Conservation (phyloP, 2,888 invertebrate species). For the Philaethria dido region DNA sequence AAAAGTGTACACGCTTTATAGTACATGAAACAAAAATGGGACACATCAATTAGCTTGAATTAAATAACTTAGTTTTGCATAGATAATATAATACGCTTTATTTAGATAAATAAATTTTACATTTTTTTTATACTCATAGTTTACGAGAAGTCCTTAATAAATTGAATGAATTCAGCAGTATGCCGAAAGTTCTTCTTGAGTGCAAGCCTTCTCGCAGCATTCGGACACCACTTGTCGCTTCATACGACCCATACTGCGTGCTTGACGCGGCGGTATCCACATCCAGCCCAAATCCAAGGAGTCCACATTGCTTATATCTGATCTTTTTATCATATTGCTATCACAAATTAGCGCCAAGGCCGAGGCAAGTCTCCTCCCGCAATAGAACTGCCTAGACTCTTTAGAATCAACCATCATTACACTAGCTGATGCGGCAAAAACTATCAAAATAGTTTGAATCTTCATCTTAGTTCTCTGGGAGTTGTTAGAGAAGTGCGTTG, state of each 20-base stretch:
- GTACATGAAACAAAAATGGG: too few species aligned
- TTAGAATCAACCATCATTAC: neutral
- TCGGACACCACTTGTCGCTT: constrained; percentile 53
- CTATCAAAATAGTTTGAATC: constrained; percentile 10
- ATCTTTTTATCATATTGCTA: constrained; percentile 39
- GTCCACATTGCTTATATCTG: constrained; percentile 15
- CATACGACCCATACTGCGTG: constrained; percentile 46
- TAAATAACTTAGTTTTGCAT: neutral
- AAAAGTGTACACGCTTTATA: too few species aligned
- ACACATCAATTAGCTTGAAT: neutral
- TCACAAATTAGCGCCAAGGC: constrained; percentile 45
- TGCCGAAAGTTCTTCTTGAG: constrained; percentile 33
- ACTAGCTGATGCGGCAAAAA: constrained; percentile 7
- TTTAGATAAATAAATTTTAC: constrained; percentile 4
- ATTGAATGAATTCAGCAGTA: constrained; percentile 32
- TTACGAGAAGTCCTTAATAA: neutral
- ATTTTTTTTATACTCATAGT: neutral
- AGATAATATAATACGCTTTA: neutral
- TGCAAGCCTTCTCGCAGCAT: constrained; percentile 57
- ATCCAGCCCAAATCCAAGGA: constrained; percentile 40
- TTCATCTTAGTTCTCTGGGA: constrained; percentile 22
- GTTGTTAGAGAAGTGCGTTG: constrained; percentile 11
- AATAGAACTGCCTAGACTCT: constrained; percentile 10
- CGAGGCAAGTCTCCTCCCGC: constrained; percentile 42
- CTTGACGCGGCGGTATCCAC: constrained; percentile 47